Evolutionary conservation across 2,797 vertebrate species (phyloP), one percentile per base, ranked within the genome.

Genomic region (Poeciliopsis presidionis): DNA sequence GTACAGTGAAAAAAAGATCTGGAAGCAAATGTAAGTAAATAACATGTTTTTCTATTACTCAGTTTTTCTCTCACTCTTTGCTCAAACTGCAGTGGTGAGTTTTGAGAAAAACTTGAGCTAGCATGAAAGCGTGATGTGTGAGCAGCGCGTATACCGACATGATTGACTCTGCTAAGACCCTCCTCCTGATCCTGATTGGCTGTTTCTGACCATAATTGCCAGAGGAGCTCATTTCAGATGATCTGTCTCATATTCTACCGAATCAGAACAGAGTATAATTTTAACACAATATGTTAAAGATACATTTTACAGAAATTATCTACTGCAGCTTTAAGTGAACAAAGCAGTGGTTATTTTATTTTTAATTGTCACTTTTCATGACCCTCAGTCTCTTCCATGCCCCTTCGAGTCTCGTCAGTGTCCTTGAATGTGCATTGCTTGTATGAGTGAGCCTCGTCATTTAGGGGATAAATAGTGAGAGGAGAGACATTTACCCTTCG

Each of bases 401-500:
- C 81, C 81, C 76, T 67, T 53, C 51, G 11, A 63, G 73, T 82
- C 85, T 69, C 73, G 80, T 78, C n/a, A 20, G 72, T 85, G 91
- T 90, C 91, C 88, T 93, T 92, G 91, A 92, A 80, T 84, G 78
- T 6, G 59, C 88, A 71, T 86, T 79, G 88, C 79, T 84, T 84
- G 85, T 90, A 70, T 89, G 90, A 92, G 89, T 88, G 89, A 93
- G 86, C 87, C 79, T 28, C 85, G 90, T 92, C 91, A 88, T 91
- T 89, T 88, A 89, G 72, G 81, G 87, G 89, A 92, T 92, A 86
- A 90, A 85, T 90, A 91, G 84, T 72, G 76, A 81, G 84, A 86
- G 85, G 80, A 89, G 89, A 88, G 90, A 90, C 85, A 71, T 93
- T 92, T 93, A 93, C 92, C 92, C 92, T 89, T 74, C 41, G 55